These are phyloP conservation scores for Ramphastos sulfuratus DNA, from an alignment of 2,113 vertebrate species.

Conservation along the genomic window DNA sequence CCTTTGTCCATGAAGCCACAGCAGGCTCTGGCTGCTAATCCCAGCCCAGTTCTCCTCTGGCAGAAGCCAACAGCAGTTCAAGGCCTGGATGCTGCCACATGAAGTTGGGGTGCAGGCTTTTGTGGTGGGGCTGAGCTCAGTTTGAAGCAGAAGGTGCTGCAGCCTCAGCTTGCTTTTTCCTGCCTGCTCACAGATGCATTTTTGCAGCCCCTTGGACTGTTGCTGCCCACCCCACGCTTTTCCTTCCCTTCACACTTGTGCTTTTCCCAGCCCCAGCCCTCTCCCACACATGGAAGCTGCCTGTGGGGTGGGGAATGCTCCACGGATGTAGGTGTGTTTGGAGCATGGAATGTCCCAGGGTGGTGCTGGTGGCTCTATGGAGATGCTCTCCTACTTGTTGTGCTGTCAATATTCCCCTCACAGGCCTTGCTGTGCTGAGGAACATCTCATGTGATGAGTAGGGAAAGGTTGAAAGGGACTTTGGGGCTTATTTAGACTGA, in stretches of 20 bases:
- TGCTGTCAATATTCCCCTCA: neutral
- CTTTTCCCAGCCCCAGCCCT: neutral
- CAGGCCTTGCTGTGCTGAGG: neutral
- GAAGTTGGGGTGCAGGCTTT: neutral
- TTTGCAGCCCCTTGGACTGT: neutral
- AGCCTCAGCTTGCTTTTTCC: neutral
- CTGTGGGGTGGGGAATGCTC: neutral
- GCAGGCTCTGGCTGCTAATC: neutral
- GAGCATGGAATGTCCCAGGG: neutral
- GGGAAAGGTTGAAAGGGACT: too few species aligned
- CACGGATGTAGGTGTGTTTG: accelerated
- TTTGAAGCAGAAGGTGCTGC: neutral
- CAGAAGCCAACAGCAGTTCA: neutral
- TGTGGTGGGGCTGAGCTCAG: neutral
- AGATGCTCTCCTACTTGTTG: neutral
- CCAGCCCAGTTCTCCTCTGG: neutral
- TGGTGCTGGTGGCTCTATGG: neutral
- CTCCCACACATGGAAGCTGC: accelerated
- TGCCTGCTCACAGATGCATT: neutral
- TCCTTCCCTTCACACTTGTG: neutral
- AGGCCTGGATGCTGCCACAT: neutral
- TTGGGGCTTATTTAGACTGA: neutral
- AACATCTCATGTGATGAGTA: neutral
- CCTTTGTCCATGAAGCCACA: neutral
- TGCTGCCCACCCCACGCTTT: neutral